phyloP scores from a whole-genome alignment of 2,888 invertebrate species.

The Andrena trimmerana region DNA sequence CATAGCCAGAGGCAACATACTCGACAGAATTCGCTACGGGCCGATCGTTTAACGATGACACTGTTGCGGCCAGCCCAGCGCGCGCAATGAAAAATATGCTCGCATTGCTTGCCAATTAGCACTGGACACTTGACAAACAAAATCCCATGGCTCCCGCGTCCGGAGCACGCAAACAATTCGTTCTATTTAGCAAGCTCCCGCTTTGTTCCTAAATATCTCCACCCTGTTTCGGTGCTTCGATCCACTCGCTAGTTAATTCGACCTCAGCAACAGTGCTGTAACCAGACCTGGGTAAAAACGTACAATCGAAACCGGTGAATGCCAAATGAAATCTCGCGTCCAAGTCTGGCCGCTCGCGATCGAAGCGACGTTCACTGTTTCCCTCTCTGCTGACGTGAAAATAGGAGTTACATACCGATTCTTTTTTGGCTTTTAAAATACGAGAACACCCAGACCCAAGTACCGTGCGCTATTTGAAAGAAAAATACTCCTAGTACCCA shows the following conservation, averaged over 20 bases:
- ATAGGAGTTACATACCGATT: not conserved
- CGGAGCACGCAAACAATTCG: slow-evolving; percentile 2
- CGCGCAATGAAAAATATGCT: slow-evolving; percentile 15
- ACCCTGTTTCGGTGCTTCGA: slow-evolving; percentile 6
- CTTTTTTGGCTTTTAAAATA: not conserved
- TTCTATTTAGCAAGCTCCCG: not conserved
- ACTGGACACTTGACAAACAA: slow-evolving; percentile 1
- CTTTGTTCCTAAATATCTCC: not conserved
- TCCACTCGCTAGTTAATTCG: slow-evolving; percentile 5
- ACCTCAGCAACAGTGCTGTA: not conserved
- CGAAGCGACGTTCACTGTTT: no score
- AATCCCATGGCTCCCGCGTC: not conserved
- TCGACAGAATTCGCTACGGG: slow-evolving; percentile 1
- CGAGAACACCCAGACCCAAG: not conserved
- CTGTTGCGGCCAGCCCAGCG: slow-evolving; percentile 7
- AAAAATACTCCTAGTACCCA: not conserved
- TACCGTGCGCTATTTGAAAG: slow-evolving; percentile 1
- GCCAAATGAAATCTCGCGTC: not conserved
- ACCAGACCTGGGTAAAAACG: slow-evolving; percentile 8
- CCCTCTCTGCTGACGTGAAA: not conserved
- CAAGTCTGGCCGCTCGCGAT: not conserved
- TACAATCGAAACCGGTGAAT: not conserved
- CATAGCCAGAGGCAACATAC: not conserved
- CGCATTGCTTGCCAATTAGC: slow-evolving; percentile 10
- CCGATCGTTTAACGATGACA: not conserved